A percentile compares a stretch with the other conserved stretches of the same genome.
Evolutionary conservation across 1,140 invertebrate genomes (phyloP).

Genomic region (Drosophila biarmipes): DNA sequence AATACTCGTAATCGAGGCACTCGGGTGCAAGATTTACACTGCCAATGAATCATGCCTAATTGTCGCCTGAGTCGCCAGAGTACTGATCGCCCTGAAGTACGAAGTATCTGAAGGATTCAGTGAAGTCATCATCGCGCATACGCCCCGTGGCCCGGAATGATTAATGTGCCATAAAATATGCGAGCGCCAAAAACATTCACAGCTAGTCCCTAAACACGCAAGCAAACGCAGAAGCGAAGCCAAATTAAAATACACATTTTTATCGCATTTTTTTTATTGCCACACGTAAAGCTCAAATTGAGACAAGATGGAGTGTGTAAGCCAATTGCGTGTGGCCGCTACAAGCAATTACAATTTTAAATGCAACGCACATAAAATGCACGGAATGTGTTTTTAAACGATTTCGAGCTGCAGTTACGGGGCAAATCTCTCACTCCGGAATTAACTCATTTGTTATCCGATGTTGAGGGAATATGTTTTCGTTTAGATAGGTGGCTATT

Average conservation of each 20-base stretch:
- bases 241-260: conserved; percentile 57
- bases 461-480: neutral
- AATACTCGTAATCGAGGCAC: conserved; percentile 11
- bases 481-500: neutral
- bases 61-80: conserved; percentile 23
- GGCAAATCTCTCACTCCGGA: neutral
- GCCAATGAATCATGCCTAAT: conserved; percentile 52
- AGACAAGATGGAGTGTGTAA: conserved; percentile 51
- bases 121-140: conserved; percentile 53
- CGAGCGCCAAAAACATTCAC: conserved; percentile 51
- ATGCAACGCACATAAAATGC: conserved; percentile 52
- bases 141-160: conserved; percentile 41
- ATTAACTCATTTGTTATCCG: conserved; percentile 15
- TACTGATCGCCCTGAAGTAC: conserved; percentile 10
- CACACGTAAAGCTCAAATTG: conserved; percentile 77
- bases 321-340: conserved; percentile 28
- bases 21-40: conserved; percentile 25
- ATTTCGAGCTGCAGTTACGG: conserved; percentile 8
- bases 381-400: conserved; percentile 54
- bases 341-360: conserved; percentile 60
- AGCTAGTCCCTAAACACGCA: conserved; percentile 56
- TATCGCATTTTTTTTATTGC: conserved; percentile 75
- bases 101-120: conserved; percentile 30
- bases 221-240: conserved; percentile 24
- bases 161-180: conserved; percentile 75